A percentile compares a stretch with the other conserved stretches of the same genome.
Evolutionary conservation across 1,140 invertebrate species (phyloP).

Genomic region (Metaphire vulgaris): DNA sequence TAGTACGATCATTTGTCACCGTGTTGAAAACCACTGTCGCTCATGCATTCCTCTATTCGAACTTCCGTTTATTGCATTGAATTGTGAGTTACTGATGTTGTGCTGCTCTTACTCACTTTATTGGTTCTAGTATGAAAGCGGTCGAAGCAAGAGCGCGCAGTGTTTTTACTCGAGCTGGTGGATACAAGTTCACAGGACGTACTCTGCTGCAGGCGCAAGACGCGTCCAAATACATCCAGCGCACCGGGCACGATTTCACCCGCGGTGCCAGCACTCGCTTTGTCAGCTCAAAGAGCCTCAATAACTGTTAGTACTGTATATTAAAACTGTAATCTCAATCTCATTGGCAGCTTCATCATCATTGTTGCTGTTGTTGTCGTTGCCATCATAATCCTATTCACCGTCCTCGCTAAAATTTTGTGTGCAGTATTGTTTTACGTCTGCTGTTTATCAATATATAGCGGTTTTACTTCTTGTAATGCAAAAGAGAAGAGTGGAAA

Average conservation of each 20-base stretch:
- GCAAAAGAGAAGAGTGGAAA: too few species aligned
- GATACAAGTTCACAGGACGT: constrained; percentile 69
- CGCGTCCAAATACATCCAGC: constrained; percentile 65
- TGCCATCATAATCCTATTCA: background rate
- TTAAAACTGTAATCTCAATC: background rate
- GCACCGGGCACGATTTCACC: constrained; percentile 53
- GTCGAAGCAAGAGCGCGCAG: background rate
- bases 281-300: background rate
- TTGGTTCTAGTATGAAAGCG: background rate
- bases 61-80: too few species aligned
- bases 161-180: background rate
- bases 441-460: too few species aligned
- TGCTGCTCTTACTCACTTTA: too few species aligned
- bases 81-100: too few species aligned
- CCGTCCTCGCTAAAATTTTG: too few species aligned
- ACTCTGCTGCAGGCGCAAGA: constrained; percentile 91
- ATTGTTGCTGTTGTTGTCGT: background rate
- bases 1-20: too few species aligned
- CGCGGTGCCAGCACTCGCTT: background rate
- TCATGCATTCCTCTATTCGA: too few species aligned
- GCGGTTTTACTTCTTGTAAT: too few species aligned
- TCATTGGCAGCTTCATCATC: background rate
- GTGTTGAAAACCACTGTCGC: too few species aligned
- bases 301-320: background rate
- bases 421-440: too few species aligned